Conservation (phyloP, 2,888 invertebrate species). For the Sinelater perroti region DNA sequence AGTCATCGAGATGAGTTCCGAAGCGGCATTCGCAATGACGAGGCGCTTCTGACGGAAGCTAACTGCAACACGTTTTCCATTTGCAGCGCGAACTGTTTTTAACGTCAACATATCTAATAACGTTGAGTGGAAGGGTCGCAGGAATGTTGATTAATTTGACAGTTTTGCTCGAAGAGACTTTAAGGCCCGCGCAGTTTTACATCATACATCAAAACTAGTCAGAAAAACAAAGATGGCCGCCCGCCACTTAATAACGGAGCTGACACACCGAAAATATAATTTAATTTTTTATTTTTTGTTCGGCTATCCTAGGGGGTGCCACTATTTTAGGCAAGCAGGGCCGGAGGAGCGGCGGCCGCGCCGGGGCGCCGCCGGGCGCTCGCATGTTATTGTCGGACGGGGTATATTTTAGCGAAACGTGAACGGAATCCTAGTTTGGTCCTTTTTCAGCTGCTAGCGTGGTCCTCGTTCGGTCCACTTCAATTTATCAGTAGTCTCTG, state of each 20-base stretch:
- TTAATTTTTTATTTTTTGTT: constrained; percentile 56
- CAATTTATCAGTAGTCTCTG: constrained; percentile 59
- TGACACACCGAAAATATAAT: constrained; percentile 59
- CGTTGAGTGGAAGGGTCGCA: constrained; percentile 47
- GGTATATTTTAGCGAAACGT: constrained; percentile 57
- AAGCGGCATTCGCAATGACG: no score
- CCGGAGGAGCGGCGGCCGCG: constrained; percentile 19
- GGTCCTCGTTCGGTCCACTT: constrained; percentile 51
- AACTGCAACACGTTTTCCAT: constrained; percentile 29
- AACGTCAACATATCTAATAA: constrained; percentile 51
- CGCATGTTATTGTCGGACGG: constrained; percentile 47
- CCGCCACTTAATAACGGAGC: constrained; percentile 56
- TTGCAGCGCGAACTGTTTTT: constrained; percentile 31
- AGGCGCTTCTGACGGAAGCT: not conserved
- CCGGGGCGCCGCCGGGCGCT: constrained; percentile 32
- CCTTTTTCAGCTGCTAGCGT: constrained; percentile 42
- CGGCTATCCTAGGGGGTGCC: constrained; percentile 39
- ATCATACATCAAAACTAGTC: constrained; percentile 54
- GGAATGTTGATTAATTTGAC: constrained; percentile 57
- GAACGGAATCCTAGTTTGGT: constrained; percentile 55
- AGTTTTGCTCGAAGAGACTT: constrained; percentile 53
- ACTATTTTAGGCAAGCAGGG: constrained; percentile 37
- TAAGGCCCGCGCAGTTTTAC: constrained; percentile 53
- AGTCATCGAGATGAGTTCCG: no score
- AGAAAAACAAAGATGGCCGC: constrained; percentile 55